phyloP scores from a whole-genome alignment of 2,113 vertebrate species.

The Microcebus murinus region DNA sequence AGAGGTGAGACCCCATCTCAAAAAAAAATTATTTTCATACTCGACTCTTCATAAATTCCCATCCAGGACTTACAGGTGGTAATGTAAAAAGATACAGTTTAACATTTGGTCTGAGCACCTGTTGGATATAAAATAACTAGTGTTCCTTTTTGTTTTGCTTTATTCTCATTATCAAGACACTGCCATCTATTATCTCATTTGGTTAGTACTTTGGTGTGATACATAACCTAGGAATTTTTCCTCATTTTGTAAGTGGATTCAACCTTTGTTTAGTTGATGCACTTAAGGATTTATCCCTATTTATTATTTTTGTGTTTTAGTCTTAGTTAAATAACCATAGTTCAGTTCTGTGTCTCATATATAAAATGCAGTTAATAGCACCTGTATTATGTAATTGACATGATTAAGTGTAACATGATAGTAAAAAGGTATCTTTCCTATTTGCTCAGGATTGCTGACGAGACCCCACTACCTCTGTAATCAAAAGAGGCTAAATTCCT shows the following conservation, averaged over 20 bases:
- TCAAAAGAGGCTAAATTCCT: background rate
- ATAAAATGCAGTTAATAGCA: background rate
- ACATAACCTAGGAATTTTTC: background rate
- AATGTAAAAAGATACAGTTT: background rate
- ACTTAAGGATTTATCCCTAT: background rate
- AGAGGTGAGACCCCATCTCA: no score
- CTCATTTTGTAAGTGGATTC: background rate
- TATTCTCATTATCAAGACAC: background rate
- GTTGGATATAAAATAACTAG: background rate
- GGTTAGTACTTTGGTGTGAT: background rate
- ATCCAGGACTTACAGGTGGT: background rate
- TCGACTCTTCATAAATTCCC: background rate
- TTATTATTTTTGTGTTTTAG: conserved; percentile 29
- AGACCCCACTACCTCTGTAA: background rate
- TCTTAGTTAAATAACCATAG: background rate
- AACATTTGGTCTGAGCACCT: background rate
- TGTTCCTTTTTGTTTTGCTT: background rate
- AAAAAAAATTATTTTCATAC: background rate
- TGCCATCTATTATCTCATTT: background rate
- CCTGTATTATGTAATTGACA: background rate
- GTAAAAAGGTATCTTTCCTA: background rate
- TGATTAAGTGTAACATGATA: background rate
- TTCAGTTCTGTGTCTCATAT: background rate
- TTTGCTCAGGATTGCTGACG: background rate
- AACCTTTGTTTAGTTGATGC: background rate